Conservation (phyloP, 2,888 invertebrate genomes). For the Watsonalla binaria region DNA sequence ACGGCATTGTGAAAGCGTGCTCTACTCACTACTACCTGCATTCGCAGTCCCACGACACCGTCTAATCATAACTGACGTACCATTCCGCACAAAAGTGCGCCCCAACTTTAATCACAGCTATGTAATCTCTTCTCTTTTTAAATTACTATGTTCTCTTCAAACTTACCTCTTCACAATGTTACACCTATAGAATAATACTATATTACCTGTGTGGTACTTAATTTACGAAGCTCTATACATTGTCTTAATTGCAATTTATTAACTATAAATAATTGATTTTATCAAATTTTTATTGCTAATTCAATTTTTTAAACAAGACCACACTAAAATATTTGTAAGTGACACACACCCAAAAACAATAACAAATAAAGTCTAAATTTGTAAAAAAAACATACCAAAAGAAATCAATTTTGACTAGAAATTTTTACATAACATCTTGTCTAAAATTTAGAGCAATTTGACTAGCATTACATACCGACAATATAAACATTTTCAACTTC, state of each 20-base stretch:
- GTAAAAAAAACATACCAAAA: conserved; percentile 43
- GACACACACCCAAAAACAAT: conserved; percentile 44
- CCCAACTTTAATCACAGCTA: conserved; percentile 74
- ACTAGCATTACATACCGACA: conserved; percentile 63
- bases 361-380: conserved; percentile 23
- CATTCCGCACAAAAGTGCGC: conserved; percentile 69
- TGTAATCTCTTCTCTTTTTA: conserved; percentile 69
- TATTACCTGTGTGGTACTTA: conserved; percentile 74
- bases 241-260: conserved; percentile 72
- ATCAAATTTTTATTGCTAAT: conserved; percentile 73
- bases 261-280: conserved; percentile 78
- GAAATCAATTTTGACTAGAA: conserved; percentile 73
- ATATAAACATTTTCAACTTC: conserved; percentile 38
- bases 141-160: conserved; percentile 47
- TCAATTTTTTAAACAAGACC: conserved; percentile 59
- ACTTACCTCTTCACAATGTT: conserved; percentile 47
- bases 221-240: conserved; percentile 78
- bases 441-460: conserved; percentile 65
- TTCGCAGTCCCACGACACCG: conserved; percentile 12
- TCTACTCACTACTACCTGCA: conserved; percentile 33
- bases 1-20: conserved; percentile 32
- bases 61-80: conserved; percentile 42
- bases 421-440: conserved; percentile 46
- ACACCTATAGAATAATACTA: conserved; percentile 63
- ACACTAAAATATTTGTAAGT: conserved; percentile 50